Conservation (phyloP, 1,140 invertebrate genomes). For the Spodoptera frugiperda region DNA sequence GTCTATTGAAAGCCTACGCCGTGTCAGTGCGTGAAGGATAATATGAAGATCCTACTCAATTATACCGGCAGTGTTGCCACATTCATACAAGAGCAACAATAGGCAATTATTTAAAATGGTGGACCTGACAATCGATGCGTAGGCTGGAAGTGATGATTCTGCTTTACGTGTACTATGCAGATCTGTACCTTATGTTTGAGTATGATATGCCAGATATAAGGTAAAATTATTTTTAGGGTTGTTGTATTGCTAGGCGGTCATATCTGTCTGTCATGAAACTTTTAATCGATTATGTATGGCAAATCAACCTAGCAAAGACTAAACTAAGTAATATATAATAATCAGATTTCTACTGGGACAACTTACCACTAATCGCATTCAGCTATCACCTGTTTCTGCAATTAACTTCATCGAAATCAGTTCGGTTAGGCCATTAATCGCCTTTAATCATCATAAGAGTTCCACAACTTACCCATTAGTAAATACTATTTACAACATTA, state of each 20-base stretch:
- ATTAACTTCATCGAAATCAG: background rate
- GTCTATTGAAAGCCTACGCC: constrained; percentile 41
- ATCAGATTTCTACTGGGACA: no score
- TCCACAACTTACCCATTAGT: no score
- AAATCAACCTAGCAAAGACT: no score
- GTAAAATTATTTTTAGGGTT: no score
- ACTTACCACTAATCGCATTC: no score
- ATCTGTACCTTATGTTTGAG: background rate
- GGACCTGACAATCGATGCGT: constrained; percentile 33
- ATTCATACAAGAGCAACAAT: constrained; percentile 25
- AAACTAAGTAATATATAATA: no score
- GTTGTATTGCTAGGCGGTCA: no score
- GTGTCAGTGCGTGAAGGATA: background rate
- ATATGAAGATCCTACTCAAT: constrained; percentile 42
- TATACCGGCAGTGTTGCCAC: constrained; percentile 21
- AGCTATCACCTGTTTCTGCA: no score
- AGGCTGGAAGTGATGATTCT: constrained; percentile 8
- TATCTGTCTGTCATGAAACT: background rate
- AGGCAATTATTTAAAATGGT: constrained; percentile 21
- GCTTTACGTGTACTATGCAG: background rate
- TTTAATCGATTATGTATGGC: no score
- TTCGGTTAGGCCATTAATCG: background rate
- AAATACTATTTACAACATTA: background rate
- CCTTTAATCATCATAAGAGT: no score
- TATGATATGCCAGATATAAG: no score